Percentiles rank a stretch among this genome's conserved stretches.
These are phyloP conservation scores for Lepidothrix coronata DNA, from an alignment of 2,113 vertebrate genomes.

Conservation along the genomic window DNA sequence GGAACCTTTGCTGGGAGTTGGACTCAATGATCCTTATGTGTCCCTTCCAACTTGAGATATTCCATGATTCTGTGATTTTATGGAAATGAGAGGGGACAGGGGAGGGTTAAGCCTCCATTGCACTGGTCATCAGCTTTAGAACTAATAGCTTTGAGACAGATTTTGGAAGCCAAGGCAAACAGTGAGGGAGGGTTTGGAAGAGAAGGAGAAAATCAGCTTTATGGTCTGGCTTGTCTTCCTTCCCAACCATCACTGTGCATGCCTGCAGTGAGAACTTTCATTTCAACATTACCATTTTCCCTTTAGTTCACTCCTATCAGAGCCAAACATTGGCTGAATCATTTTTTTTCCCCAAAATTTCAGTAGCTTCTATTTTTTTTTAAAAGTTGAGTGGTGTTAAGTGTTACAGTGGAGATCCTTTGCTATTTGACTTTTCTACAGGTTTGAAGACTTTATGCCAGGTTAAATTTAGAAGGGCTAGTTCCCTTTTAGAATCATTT, in stretches of 20 bases:
- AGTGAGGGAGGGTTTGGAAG: background rate
- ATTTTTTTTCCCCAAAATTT: background rate
- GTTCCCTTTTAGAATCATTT: background rate
- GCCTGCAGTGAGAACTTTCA: background rate
- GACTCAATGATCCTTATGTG: background rate
- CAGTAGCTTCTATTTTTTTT: background rate
- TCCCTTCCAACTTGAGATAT: background rate
- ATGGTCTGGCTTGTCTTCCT: background rate
- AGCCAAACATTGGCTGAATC: background rate
- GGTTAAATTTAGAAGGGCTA: background rate
- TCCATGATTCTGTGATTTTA: background rate
- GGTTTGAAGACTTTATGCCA: background rate
- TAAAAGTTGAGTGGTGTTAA: background rate
- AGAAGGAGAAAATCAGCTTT: background rate
- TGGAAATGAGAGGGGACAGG: background rate
- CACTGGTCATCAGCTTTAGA: background rate
- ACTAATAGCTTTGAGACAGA: background rate
- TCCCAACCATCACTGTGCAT: background rate
- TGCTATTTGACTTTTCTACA: background rate
- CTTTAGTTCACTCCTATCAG: background rate
- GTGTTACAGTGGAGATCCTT: background rate
- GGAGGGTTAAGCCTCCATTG: background rate
- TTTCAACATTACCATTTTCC: background rate
- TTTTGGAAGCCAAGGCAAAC: background rate
- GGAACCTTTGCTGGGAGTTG: background rate